Base-by-base conservation (phyloP, 2,113 vertebrate species). In the Ceyx margarethae region DNA sequence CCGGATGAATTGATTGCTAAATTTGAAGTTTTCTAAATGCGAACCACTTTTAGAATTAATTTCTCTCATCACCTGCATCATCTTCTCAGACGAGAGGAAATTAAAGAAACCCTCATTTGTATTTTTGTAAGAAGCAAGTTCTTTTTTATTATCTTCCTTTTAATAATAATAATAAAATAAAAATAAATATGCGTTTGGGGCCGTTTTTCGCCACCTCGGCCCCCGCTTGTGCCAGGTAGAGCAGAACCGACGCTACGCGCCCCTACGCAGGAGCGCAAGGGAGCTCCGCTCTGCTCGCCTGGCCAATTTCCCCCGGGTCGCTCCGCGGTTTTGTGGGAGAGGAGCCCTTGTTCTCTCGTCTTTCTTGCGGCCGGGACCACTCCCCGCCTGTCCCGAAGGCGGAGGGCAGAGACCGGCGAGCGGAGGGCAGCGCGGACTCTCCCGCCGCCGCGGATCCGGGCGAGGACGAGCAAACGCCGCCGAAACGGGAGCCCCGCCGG, bases 1-100 rank as follows among this genome's bases (percentile, higher is more conserved):
- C 68, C 33, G 50, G 76, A 43, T 37, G 75, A 94, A 95, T 56
- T 42, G 84, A 89, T 81, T 75, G 72, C 31, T 85, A 73, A 83
- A 78, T 25, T 21, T 43, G 15, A 60, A 79, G 10, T 64, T 90
- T 90, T 73, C 73, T 19, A 78, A 92, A 85, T 13, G 31, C 4
- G 12, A 80, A 13, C 12, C 5, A 10, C 2, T 62, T 62, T 80
- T 15, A 15, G 66, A 61, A 91, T 69, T 48, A 51, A 71, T 76
- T 72, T 48, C 40, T 61, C 45, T 21, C 3, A 14, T 15, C 42
- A 13, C 25, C 33, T 25, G 28, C 19, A 46, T 19, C 42, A 67
- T 19, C 61, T 75, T 48, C 35, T 26, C 58, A 17, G 56, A 25
- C 53, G 13, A 46, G 7, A 13, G 5, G 8, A 48, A 89, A 81